Evolutionary conservation across 1,140 invertebrate genomes (phyloP).

Genomic region (Maconellicoccus hirsutus): DNA sequence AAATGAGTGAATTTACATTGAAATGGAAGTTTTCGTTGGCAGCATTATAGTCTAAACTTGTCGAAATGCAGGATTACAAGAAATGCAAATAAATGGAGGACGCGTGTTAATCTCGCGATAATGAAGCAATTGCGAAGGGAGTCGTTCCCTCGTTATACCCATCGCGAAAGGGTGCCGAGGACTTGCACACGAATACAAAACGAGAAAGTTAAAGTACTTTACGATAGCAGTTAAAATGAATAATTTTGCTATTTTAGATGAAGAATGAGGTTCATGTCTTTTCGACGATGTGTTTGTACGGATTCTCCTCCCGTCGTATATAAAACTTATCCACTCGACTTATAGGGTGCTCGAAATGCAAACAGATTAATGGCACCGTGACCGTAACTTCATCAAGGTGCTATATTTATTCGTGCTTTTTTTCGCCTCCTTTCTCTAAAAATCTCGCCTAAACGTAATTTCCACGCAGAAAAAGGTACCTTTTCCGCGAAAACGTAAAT

Average conservation of each 20-base stretch:
- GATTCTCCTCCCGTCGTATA: neutral
- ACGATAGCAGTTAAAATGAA: slow-evolving; percentile 18
- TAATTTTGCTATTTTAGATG: slow-evolving; percentile 20
- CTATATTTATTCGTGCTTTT: too few relatives aligned
- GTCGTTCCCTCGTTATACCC: neutral
- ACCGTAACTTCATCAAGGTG: too few relatives aligned
- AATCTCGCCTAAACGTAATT: too few relatives aligned
- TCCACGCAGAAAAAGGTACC: too few relatives aligned
- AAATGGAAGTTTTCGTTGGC: slow-evolving; percentile 16
- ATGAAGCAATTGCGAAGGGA: slow-evolving; percentile 17
- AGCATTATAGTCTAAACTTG: slow-evolving; percentile 13
- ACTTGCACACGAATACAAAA: slow-evolving; percentile 12
- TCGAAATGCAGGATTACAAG: slow-evolving; percentile 22
- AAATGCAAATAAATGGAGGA: slow-evolving; percentile 20
- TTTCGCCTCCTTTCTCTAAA: too few relatives aligned
- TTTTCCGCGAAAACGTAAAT: too few relatives aligned
- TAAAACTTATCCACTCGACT: slow-evolving; percentile 1
- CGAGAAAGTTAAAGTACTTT: slow-evolving; percentile 18
- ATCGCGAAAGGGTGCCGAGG: neutral
- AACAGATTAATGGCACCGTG: too few relatives aligned
- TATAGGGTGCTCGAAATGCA: too few relatives aligned
- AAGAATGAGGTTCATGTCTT: slow-evolving; percentile 8
- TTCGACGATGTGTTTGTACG: neutral
- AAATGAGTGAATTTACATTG: slow-evolving; percentile 13
- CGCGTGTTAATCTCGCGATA: slow-evolving; percentile 21